A percentile compares a stretch with the other conserved stretches of the same genome.
phyloP scores from a whole-genome alignment of 92 coral and sea anemone genomes.

The Metridium senile region DNA sequence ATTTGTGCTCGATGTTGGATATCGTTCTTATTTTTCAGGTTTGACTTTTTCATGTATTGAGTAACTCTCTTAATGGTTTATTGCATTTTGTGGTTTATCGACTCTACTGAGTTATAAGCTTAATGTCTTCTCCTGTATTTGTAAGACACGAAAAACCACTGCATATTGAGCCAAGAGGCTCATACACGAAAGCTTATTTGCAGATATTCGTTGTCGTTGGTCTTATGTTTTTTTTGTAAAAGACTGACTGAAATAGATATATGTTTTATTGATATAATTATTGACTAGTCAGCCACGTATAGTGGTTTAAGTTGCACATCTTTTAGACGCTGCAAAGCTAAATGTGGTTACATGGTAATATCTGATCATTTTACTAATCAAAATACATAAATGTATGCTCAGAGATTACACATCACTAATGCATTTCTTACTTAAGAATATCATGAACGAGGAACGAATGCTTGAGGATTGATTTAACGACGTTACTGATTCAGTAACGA shows the following conservation, averaged over 20 bases:
- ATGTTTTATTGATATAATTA: not conserved
- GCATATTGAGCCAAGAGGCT: not conserved
- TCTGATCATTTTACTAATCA: not conserved
- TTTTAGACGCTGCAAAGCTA: conserved; percentile 5
- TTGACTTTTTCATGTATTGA: no score
- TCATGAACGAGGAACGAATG: not conserved
- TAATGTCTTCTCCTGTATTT: conserved; percentile 8
- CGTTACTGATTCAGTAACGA: not conserved
- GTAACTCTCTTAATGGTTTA: no score
- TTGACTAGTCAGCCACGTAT: not conserved
- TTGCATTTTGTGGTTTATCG: no score
- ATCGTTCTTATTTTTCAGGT: no score
- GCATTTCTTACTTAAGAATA: not conserved
- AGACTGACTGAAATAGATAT: not conserved
- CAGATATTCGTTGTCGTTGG: not conserved
- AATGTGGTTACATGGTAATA: conserved; percentile 3
- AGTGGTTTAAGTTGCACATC: not conserved
- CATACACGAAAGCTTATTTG: not conserved
- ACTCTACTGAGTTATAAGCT: not conserved
- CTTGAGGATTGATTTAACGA: not conserved
- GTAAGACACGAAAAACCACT: conserved; percentile 2
- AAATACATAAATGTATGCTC: not conserved
- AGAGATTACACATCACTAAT: not conserved
- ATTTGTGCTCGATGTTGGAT: no score
- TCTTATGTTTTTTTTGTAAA: not conserved